phyloP scores from a whole-genome alignment of 2,888 invertebrate genomes.

The Caenorhabditis sinica region DNA sequence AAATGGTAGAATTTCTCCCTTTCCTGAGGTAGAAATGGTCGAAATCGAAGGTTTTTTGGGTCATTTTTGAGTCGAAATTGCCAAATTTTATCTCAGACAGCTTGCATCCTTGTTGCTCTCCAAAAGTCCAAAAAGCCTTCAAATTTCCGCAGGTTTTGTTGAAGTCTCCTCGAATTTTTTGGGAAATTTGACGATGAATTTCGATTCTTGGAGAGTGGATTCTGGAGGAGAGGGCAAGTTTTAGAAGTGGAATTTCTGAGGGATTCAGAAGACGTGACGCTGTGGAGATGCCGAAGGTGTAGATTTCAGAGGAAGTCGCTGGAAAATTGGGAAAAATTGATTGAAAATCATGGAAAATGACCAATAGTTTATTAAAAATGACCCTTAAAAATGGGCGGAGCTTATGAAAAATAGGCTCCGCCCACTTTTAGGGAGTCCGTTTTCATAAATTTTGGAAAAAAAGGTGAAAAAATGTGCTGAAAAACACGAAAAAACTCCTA shows the following conservation, averaged over 20 bases:
- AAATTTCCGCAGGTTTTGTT: neutral
- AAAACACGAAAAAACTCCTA: neutral
- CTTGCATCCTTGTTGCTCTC: slow-evolving; percentile 30
- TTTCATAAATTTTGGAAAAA: no score
- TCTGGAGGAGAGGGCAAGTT: slow-evolving; percentile 31
- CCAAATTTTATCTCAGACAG: slow-evolving; percentile 1
- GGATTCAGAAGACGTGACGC: slow-evolving; percentile 22
- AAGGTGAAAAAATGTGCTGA: no score
- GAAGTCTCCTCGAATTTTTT: neutral
- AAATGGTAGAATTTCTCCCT: slow-evolving; percentile 72
- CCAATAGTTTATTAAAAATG: no score
- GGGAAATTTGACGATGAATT: slow-evolving; percentile 17
- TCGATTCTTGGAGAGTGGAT: slow-evolving; percentile 44
- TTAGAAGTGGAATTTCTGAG: slow-evolving; percentile 20
- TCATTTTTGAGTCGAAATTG: slow-evolving; percentile 2
- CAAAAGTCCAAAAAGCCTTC: slow-evolving; percentile 25
- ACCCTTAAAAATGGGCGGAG: no score
- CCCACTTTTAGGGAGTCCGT: no score
- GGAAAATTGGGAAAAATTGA: no score
- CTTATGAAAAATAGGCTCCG: neutral
- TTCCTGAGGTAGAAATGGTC: slow-evolving; percentile 75
- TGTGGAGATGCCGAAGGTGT: slow-evolving; percentile 13
- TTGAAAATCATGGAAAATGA: no score
- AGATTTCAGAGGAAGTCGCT: neutral
- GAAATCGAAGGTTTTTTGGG: slow-evolving; percentile 16